Evolutionary conservation across 2,888 invertebrate species (phyloP).

Genomic region (Cactoblastis cactorum): DNA sequence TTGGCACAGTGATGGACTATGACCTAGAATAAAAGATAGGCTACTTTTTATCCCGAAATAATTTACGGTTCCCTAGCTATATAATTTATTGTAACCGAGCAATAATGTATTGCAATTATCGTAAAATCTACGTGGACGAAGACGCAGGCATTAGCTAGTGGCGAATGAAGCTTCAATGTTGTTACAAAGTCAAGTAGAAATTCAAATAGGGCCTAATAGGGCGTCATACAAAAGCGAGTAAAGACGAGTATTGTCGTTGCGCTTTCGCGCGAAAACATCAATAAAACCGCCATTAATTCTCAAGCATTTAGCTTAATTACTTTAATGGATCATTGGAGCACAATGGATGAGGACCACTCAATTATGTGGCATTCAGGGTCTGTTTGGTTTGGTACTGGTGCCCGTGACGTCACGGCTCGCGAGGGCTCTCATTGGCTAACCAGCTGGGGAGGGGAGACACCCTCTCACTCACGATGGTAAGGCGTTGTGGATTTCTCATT

Average conservation of each 20-base stretch:
- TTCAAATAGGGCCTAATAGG: neutral
- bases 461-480: constrained; percentile 25
- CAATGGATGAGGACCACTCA: constrained; percentile 65
- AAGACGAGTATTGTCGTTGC: constrained; percentile 25
- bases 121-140: no score
- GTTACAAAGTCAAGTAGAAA: constrained; percentile 5
- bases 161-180: neutral
- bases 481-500: constrained; percentile 15
- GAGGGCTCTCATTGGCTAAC: constrained; percentile 64
- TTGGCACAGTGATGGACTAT: no score
- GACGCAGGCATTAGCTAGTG: no score
- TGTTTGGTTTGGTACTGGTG: constrained; percentile 57
- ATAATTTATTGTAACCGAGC: no score
- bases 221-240: constrained; percentile 11
- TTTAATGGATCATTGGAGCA: constrained; percentile 49
- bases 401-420: constrained; percentile 42
- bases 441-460: constrained; percentile 39
- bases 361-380: constrained; percentile 69
- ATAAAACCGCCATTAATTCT: constrained; percentile 63
- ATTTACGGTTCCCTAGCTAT: no score
- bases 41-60: no score
- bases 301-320: constrained; percentile 66
- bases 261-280: constrained; percentile 54
- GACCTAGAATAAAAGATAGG: no score
- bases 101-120: no score